phyloP scores from a whole-genome alignment of 2,888 invertebrate species.

The Caenorhabditis afra region DNA sequence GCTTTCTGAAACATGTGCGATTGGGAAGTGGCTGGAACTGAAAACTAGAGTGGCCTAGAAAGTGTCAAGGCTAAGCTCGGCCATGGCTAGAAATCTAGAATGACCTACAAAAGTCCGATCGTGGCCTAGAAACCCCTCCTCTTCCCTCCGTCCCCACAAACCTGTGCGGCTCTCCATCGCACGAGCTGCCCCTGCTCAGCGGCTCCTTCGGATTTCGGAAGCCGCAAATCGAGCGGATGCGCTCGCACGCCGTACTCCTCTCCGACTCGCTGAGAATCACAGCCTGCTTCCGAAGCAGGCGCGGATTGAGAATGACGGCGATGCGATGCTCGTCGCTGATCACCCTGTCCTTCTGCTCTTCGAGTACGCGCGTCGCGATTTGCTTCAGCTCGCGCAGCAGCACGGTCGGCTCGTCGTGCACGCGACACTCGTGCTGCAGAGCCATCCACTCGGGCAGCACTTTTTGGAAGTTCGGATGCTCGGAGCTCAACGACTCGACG shows the following conservation, averaged over 20 bases:
- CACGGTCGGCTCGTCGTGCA: constrained; percentile 59
- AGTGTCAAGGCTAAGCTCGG: too few relatives aligned
- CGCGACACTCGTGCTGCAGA: constrained; percentile 65
- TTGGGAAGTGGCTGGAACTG: too few relatives aligned
- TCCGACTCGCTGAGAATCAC: constrained; percentile 72
- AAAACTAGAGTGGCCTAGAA: too few relatives aligned
- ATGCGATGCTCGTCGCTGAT: constrained; percentile 73
- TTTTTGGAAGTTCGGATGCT: constrained; percentile 64
- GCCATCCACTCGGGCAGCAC: constrained; percentile 68
- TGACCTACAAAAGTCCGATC: too few relatives aligned
- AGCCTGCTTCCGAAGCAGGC: constrained; percentile 60
- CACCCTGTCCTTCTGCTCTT: constrained; percentile 48
- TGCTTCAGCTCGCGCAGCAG: constrained; percentile 57
- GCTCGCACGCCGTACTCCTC: constrained; percentile 59
- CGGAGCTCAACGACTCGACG: constrained; percentile 60
- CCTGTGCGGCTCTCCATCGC: constrained; percentile 65
- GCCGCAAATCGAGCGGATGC: constrained; percentile 61
- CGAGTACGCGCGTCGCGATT: constrained; percentile 49
- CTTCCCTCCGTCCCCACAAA: not conserved
- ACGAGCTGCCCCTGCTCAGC: constrained; percentile 64
- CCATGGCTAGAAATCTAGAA: too few relatives aligned
- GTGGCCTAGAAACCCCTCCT: too few relatives aligned
- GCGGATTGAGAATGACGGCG: constrained; percentile 75
- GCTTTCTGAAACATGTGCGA: constrained; percentile 65
- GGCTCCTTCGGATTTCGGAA: constrained; percentile 63